phyloP scores from a whole-genome alignment of 1,140 invertebrate species.

The Lepeophtheirus salmonis region DNA sequence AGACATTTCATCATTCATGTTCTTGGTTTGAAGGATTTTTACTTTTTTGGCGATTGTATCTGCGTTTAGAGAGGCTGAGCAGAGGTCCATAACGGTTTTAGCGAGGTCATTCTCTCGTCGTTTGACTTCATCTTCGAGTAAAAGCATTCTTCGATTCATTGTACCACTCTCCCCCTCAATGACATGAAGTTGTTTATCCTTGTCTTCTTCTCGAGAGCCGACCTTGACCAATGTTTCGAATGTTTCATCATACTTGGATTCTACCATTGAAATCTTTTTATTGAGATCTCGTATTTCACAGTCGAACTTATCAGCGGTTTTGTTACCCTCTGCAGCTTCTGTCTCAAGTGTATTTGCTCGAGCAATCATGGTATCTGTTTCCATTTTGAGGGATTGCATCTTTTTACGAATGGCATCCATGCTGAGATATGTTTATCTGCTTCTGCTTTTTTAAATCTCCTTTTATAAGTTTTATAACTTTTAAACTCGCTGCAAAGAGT shows the following conservation, averaged over 20 bases:
- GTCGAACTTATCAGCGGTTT: conserved; percentile 3
- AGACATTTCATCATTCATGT: conserved; percentile 2
- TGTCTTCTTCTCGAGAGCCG: background rate
- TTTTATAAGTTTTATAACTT: background rate
- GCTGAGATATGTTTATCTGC: background rate
- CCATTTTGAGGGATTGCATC: background rate
- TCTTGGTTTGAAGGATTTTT: background rate
- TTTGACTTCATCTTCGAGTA: conserved; percentile 14
- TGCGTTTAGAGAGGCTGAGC: background rate
- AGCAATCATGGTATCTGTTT: background rate
- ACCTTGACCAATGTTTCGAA: background rate
- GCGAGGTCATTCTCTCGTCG: conserved; percentile 10
- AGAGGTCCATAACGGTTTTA: background rate
- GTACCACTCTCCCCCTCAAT: conserved; percentile 16
- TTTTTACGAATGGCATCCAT: conserved; percentile 11
- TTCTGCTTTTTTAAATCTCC: background rate
- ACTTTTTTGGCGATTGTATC: background rate
- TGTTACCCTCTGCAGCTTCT: background rate
- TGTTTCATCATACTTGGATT: background rate
- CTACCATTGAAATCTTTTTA: background rate
- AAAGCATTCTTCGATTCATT: conserved; percentile 9
- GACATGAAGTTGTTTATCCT: background rate
- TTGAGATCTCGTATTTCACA: conserved; percentile 3
- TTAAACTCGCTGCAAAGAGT: background rate
- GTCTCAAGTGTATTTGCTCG: background rate